Evolutionary conservation across 2,797 vertebrate genomes (phyloP).

Genomic region (Steatocranus sp.): DNA sequence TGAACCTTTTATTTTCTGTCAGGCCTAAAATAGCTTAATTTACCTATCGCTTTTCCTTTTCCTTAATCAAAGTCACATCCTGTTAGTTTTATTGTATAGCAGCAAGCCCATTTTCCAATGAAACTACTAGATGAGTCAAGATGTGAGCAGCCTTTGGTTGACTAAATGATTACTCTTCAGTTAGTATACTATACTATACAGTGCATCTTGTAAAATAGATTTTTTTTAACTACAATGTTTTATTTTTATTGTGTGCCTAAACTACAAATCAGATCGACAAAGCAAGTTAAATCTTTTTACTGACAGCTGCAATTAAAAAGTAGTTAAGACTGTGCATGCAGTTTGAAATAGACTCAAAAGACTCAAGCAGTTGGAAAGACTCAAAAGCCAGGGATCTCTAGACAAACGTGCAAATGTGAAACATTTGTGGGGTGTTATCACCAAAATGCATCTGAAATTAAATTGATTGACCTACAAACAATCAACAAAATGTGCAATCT

Average conservation of each 20-base stretch:
- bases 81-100: conserved; percentile 26
- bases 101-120: background rate
- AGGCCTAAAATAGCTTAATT: background rate
- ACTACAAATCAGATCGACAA: background rate
- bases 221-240: background rate
- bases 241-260: background rate
- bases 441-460: background rate
- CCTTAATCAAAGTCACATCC: conserved; percentile 52
- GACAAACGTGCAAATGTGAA: background rate
- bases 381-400: background rate
- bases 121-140: background rate
- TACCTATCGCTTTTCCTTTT: conserved; percentile 10
- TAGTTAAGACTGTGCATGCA: background rate
- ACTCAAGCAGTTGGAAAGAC: background rate
- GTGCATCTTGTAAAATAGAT: background rate
- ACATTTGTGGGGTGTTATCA: accelerated
- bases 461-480: background rate
- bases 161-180: background rate
- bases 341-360: background rate
- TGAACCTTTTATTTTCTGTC: background rate
- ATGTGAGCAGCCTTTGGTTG: background rate
- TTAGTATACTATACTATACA: background rate
- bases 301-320: background rate
- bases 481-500: background rate
- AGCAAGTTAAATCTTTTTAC: background rate